Percentiles rank a stretch among this genome's conserved stretches.
These are phyloP conservation scores for Myopa testacea DNA, from an alignment of 2,888 invertebrate species.

Conservation along the genomic window DNA sequence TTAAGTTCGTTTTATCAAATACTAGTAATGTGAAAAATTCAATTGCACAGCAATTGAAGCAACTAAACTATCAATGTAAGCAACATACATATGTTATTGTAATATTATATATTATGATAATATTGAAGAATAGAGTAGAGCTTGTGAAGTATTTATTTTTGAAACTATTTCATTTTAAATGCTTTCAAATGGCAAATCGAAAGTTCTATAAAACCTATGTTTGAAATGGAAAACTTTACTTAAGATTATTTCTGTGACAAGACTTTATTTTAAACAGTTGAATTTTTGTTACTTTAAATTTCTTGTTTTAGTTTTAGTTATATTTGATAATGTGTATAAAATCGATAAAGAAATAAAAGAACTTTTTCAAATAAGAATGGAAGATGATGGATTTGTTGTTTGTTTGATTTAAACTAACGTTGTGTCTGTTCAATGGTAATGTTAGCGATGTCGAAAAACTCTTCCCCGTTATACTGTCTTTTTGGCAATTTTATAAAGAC, in stretches of 20 bases:
- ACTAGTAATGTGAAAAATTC: background rate
- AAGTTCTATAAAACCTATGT: background rate
- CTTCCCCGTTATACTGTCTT: too few species aligned
- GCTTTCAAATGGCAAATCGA: too few species aligned
- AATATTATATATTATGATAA: constrained; percentile 22
- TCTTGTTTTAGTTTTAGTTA: background rate
- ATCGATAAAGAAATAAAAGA: background rate
- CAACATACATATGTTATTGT: background rate
- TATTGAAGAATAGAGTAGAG: background rate
- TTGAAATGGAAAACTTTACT: background rate
- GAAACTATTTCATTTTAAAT: background rate
- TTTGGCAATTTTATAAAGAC: too few species aligned
- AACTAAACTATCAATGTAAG: background rate
- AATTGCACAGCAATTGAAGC: constrained; percentile 6
- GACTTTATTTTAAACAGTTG: background rate
- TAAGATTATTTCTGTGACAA: background rate
- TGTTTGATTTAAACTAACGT: too few species aligned
- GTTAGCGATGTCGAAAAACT: too few species aligned
- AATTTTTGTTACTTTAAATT: background rate
- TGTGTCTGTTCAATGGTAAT: too few species aligned
- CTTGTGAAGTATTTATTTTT: background rate
- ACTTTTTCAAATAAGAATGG: too few species aligned
- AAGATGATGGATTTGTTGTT: too few species aligned
- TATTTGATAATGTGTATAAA: constrained; percentile 4
- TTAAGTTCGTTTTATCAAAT: background rate